phyloP scores from a whole-genome alignment of 2,113 vertebrate genomes.

The Bettongia penicillata region DNA sequence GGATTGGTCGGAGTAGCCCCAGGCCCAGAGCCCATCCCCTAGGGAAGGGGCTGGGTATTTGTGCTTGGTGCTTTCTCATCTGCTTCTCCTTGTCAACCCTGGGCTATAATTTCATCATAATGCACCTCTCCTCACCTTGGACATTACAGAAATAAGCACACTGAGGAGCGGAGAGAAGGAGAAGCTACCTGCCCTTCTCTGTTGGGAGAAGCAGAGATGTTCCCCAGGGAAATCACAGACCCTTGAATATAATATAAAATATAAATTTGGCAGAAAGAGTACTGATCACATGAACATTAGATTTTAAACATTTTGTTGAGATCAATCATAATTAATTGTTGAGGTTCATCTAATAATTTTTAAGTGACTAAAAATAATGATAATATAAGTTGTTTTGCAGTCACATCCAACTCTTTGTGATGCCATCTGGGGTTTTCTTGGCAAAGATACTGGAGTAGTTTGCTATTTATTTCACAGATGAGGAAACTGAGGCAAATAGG shows the following conservation, averaged over 20 bases:
- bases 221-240: neutral
- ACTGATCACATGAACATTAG: no score
- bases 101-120: no score
- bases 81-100: no score
- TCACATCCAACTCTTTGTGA: neutral
- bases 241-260: neutral
- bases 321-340: neutral
- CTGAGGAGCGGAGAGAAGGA: no score
- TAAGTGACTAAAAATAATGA: neutral
- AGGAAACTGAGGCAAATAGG: neutral
- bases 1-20: no score
- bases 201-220: no score
- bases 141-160: no score
- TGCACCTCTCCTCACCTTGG: no score
- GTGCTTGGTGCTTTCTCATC: no score
- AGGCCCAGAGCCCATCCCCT: no score
- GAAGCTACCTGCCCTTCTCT: no score
- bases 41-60: no score
- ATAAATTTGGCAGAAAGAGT: neutral
- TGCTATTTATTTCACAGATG: neutral
- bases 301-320: neutral
- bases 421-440: neutral
- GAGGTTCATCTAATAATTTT: neutral
- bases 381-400: neutral
- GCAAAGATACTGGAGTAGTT: neutral